A percentile compares a stretch with the other conserved stretches of the same genome.
Conservation (phyloP, 2,797 vertebrate species). For the Darevskia mixta region DNA sequence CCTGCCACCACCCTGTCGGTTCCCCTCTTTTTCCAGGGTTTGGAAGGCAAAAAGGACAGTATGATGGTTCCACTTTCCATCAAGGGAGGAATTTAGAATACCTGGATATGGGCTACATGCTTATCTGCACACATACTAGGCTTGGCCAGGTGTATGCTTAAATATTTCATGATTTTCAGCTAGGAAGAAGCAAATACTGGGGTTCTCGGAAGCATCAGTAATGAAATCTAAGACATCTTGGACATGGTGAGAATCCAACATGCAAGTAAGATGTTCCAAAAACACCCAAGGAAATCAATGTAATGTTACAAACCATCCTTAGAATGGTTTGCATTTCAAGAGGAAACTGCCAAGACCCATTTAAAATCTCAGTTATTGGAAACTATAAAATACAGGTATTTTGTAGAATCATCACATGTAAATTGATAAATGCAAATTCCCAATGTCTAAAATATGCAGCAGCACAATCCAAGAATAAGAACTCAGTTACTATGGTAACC, state of each 20-base stretch:
- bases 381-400: slow-evolving; percentile 13
- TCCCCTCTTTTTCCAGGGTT: too few relatives aligned
- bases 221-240: neutral
- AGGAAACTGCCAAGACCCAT: neutral
- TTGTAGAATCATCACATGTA: slow-evolving; percentile 21
- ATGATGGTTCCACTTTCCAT: too few relatives aligned
- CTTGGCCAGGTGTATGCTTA: neutral
- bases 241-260: neutral
- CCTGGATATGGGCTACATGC: too few relatives aligned
- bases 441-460: neutral
- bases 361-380: neutral
- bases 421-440: neutral
- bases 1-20: too few relatives aligned
- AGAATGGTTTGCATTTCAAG: neutral
- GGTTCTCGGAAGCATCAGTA: neutral
- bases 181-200: neutral
- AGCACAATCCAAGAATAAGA: slow-evolving; percentile 24
- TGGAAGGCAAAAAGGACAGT: too few relatives aligned
- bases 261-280: neutral
- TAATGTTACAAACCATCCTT: neutral
- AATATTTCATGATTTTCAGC: neutral
- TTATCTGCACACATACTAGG: neutral
- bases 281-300: neutral
- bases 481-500: slow-evolving; percentile 36
- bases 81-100: neutral